Conservation (phyloP, 2,797 vertebrate species). For the Ciconia nigra region DNA sequence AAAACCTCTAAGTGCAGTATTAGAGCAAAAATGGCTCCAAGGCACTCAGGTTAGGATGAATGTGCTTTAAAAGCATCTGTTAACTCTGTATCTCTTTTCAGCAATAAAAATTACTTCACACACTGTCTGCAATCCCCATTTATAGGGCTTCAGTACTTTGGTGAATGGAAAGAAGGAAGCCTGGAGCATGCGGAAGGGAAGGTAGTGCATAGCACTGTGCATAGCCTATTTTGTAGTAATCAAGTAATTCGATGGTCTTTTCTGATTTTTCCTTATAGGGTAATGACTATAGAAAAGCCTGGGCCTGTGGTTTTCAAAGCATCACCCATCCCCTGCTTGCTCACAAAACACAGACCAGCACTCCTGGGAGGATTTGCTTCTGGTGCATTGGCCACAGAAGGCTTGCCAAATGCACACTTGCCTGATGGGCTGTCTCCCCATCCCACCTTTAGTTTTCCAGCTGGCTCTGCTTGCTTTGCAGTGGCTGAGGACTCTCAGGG, state of each 20-base stretch:
- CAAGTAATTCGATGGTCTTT: background rate
- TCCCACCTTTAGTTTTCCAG: background rate
- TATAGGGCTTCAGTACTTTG: background rate
- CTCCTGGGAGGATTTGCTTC: background rate
- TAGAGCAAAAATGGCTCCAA: constrained; percentile 23
- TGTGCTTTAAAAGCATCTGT: constrained; percentile 51
- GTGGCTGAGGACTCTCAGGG: background rate
- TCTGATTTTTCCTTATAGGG: background rate
- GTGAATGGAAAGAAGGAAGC: background rate
- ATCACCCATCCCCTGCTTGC: background rate
- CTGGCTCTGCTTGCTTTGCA: background rate
- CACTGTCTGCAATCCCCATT: background rate
- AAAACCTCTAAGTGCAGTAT: constrained; percentile 21
- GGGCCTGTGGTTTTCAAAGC: background rate
- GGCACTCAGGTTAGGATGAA: constrained; percentile 17
- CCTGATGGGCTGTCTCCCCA: background rate
- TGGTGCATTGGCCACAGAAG: background rate
- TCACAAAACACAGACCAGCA: background rate
- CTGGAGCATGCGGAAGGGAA: background rate
- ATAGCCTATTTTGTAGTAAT: background rate
- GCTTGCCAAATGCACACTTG: background rate
- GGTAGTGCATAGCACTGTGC: background rate
- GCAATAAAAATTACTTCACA: constrained; percentile 7
- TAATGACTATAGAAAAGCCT: background rate
- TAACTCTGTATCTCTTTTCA: constrained; percentile 2